These are phyloP conservation scores for Anolis apletophallus DNA, from an alignment of 2,797 vertebrate genomes.

Conservation along the genomic window DNA sequence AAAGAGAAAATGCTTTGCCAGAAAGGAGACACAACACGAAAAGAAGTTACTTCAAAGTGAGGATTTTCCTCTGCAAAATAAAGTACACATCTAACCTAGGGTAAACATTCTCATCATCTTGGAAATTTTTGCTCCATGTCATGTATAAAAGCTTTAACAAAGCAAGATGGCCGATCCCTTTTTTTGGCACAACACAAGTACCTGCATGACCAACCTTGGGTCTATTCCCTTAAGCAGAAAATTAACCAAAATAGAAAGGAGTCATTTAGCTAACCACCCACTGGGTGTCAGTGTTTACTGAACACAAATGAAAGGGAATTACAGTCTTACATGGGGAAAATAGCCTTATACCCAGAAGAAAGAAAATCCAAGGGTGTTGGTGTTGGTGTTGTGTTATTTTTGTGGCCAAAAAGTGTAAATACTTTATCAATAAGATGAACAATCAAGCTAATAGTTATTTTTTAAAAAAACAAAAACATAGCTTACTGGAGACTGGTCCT, in stretches of 20 bases:
- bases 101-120: too few species aligned
- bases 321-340: not conserved
- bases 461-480: too few species aligned
- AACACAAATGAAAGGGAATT: not conserved
- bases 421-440: not conserved
- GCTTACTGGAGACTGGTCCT: not conserved
- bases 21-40: not conserved
- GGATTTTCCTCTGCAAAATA: not conserved
- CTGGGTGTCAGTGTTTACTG: constrained; percentile 72
- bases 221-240: not conserved
- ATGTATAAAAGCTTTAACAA: not conserved
- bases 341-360: rapidly evolving
- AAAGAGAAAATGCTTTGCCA: not conserved
- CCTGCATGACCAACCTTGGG: not conserved
- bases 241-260: not conserved
- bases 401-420: constrained; percentile 6
- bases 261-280: constrained; percentile 57
- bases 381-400: not conserved
- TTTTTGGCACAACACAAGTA: not conserved
- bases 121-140: not conserved
- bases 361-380: too few species aligned
- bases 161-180: not conserved
- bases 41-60: not conserved
- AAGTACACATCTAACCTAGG: not conserved
- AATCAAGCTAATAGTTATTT: not conserved